Percentiles rank a stretch among this genome's conserved stretches.
phyloP scores from a whole-genome alignment of 2,888 invertebrate genomes.

The Brassicogethes aeneus region DNA sequence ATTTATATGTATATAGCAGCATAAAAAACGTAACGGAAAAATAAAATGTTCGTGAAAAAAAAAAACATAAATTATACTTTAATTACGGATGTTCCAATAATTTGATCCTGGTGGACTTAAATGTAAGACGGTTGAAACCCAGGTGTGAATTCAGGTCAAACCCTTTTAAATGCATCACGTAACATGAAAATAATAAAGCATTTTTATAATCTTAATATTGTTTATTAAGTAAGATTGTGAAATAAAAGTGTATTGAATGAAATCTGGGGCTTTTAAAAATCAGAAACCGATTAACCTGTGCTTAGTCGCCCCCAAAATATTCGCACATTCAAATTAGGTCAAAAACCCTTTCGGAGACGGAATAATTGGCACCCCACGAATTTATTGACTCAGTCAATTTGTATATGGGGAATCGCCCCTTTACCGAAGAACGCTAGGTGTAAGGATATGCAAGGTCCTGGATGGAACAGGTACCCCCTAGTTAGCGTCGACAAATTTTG shows the following conservation, averaged over 20 bases:
- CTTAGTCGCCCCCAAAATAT: not conserved
- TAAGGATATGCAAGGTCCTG: not conserved
- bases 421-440: not conserved
- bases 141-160: constrained; percentile 24
- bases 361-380: not conserved
- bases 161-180: not conserved
- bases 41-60: not conserved
- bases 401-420: not conserved
- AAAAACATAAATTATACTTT: not conserved
- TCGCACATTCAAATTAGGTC: constrained; percentile 1
- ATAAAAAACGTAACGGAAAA: not conserved
- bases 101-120: constrained; percentile 20
- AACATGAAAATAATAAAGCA: too few species aligned
- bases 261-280: too few species aligned
- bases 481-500: not conserved
- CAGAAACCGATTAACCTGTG: too few species aligned
- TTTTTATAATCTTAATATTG: too few species aligned
- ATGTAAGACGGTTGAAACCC: constrained; percentile 17
- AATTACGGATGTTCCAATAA: constrained; percentile 20
- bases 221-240: too few species aligned
- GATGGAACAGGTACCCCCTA: not conserved
- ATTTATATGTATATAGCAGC: too few species aligned
- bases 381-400: not conserved
- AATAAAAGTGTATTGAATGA: too few species aligned
- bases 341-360: not conserved